phyloP scores from a whole-genome alignment of 2,888 invertebrate genomes.

The Drosophila colorata region DNA sequence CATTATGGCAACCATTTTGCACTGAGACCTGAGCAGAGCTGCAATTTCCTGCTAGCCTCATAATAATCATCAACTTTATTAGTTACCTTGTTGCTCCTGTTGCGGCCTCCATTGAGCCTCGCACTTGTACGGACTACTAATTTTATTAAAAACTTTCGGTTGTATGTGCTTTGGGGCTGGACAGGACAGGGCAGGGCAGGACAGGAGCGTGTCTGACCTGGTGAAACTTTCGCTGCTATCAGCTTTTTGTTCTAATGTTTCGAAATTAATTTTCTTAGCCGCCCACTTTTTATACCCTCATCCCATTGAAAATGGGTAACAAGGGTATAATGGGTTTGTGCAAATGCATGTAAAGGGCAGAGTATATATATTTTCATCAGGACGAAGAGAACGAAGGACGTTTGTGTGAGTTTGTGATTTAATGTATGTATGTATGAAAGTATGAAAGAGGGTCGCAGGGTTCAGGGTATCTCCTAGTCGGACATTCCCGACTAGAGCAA shows the following conservation, averaged over 20 bases:
- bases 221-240: conserved; percentile 26
- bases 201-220: neutral
- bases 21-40: conserved; percentile 9
- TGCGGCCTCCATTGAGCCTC: neutral
- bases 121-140: conserved; percentile 26
- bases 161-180: conserved; percentile 3
- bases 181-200: neutral
- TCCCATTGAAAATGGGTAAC: no score
- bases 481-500: no score
- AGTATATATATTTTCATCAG: no score
- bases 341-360: no score
- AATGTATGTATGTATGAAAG: no score
- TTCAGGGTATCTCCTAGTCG: no score
- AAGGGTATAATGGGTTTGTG: no score
- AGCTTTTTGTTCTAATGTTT: conserved; percentile 40
- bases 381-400: no score
- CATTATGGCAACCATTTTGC: conserved; percentile 54
- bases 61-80: conserved; percentile 47
- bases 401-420: no score
- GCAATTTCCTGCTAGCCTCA: conserved; percentile 31
- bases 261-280: conserved; percentile 49
- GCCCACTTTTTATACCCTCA: neutral
- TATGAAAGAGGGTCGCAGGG: no score
- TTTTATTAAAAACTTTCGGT: conserved; percentile 57
- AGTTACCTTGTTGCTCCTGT: conserved; percentile 14